A percentile compares a stretch with the other conserved stretches of the same genome.
phyloP scores from a whole-genome alignment of 2,888 invertebrate genomes.

The Tinea semifulvella region DNA sequence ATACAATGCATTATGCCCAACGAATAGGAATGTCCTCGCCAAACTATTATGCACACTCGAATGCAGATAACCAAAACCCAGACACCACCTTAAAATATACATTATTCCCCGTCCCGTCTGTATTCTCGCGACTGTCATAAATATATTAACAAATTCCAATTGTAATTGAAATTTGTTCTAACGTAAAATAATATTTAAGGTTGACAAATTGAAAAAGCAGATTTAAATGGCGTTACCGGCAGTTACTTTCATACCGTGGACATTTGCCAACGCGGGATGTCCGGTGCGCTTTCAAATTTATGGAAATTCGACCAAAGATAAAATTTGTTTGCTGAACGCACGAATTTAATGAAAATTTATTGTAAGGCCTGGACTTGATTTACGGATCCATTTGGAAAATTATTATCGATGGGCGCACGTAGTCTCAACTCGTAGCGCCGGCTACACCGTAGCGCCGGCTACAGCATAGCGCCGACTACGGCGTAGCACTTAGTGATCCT shows the following conservation, averaged over 20 bases:
- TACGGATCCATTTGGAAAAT: constrained; percentile 31
- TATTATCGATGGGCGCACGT: constrained; percentile 30
- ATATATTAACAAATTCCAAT: no score
- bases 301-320: constrained; percentile 46
- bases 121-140: no score
- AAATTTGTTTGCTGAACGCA: constrained; percentile 40
- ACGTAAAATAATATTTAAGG: not conserved
- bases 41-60: constrained; percentile 7
- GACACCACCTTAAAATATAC: not conserved
- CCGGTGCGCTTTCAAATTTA: constrained; percentile 46
- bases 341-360: constrained; percentile 29
- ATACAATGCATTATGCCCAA: constrained; percentile 22
- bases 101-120: no score
- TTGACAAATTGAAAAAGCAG: constrained; percentile 14
- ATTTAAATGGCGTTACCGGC: constrained; percentile 20
- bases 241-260: constrained; percentile 32
- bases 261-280: constrained; percentile 43
- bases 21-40: constrained; percentile 17
- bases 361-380: constrained; percentile 22
- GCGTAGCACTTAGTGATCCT: constrained; percentile 10
- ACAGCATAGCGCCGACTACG: not conserved
- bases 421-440: not conserved
- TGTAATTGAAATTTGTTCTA: no score
- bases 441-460: not conserved
- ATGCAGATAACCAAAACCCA: constrained; percentile 8